Evolutionary conservation across 1,140 invertebrate species (phyloP), one percentile per base, ranked within the genome.

Genomic region (Scaptomyza montana): DNA sequence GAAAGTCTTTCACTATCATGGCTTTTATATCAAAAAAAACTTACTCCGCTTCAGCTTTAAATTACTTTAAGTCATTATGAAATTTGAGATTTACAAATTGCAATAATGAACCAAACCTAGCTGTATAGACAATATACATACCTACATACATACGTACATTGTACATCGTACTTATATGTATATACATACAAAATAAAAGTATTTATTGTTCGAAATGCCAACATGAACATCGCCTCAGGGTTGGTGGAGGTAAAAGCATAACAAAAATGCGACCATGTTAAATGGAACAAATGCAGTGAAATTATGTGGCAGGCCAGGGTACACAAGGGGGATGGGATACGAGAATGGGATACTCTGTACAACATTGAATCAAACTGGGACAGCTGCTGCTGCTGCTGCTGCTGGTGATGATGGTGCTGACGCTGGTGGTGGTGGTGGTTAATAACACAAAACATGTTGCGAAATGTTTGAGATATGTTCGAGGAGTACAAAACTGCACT

Each of bases 381-480:
- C 62, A 72, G 47, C 64, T 57, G 60, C 60, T 41, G 39, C 4
- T 5, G 66, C 4, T 5, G 66, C 53, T 25, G 56, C 39, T 45
- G 41, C n/a, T 54, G 25, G 4, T 7, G 8, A 9, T 45, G 53
- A 6, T 25, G 56, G 49, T 45, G 41, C 9, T 47, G 25, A 2
- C 7, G 8, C 6, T 51, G 53, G 10, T 33, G 45, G 19, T 46
- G 76, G 71, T 78, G 72, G 56, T 68, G 64, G 56, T 43, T 76
- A 67, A 74, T 80, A 79, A 80, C 72, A 85, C 62, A 67, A 80
- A 86, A 78, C 74, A 85, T 86, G 80, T 86, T 86, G 80, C 80
- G 76, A 84, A 85, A 84, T 79, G 70, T 73, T 77, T 64, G 39
- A 68, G 56, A 77, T 50, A 43, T 72, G 57, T 75, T 55, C 33